These are phyloP conservation scores for Arbacia lixula DNA, from an alignment of 53 echinoderm and acorn worm species.

Conservation along the genomic window DNA sequence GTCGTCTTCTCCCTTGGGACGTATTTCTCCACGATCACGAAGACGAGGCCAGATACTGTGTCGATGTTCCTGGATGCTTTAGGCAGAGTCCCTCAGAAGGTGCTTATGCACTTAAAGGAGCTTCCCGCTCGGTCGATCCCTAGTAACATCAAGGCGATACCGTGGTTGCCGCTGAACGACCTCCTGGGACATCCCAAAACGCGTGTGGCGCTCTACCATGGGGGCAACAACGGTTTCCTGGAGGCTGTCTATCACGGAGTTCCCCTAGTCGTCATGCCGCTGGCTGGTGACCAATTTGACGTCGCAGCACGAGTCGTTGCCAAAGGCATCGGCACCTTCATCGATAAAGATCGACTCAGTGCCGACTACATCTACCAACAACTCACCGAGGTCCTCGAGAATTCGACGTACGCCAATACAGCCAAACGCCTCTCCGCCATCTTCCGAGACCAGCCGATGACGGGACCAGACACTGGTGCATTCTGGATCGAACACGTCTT, in stretches of 20 bases:
- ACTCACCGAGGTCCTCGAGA: not conserved
- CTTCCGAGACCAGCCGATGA: slow-evolving; percentile 32
- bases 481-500: slow-evolving; percentile 48
- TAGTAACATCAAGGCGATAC: slow-evolving; percentile 18
- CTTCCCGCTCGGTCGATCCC: not conserved
- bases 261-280: slow-evolving; percentile 10
- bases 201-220: slow-evolving; percentile 12
- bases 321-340: not conserved
- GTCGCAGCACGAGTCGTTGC: not conserved
- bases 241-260: slow-evolving; percentile 41
- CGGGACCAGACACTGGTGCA: slow-evolving; percentile 29
- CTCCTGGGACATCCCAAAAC: slow-evolving; percentile 46
- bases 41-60: not conserved
- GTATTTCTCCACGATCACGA: not conserved
- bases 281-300: slow-evolving; percentile 20
- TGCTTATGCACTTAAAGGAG: slow-evolving; percentile 14
- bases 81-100: slow-evolving; percentile 24
- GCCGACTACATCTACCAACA: slow-evolving; percentile 17
- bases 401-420: not conserved
- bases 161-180: slow-evolving; percentile 47
- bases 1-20: slow-evolving; percentile 37
- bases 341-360: not conserved
- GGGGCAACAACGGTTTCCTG: slow-evolving; percentile 43
- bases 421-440: slow-evolving; percentile 38
- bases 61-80: slow-evolving; percentile 13